A percentile compares a stretch with the other conserved stretches of the same genome.
phyloP scores from a whole-genome alignment of 92 coral and sea anemone species.

The Zoanthus sansibaricus region DNA sequence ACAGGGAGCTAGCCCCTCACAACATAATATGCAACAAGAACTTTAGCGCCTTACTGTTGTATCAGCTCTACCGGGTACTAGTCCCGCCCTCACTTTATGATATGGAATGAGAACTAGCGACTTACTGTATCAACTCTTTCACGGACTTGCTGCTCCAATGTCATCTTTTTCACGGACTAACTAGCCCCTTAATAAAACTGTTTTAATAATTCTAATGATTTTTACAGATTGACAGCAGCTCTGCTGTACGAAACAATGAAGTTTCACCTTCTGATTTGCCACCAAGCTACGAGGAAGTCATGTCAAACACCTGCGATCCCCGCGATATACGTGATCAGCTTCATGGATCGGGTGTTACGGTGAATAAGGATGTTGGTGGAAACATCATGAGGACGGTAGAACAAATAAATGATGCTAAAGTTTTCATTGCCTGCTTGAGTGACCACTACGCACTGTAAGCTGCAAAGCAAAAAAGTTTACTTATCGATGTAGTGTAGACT shows the following conservation, averaged over 20 bases:
- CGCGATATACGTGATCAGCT: constrained; percentile 75
- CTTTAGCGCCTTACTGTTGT: no score
- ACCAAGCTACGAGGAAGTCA: constrained; percentile 80
- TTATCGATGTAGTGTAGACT: background rate
- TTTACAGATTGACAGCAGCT: constrained; percentile 76
- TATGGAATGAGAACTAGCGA: no score
- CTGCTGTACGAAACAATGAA: constrained; percentile 82
- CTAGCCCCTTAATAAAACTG: background rate
- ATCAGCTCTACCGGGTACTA: no score
- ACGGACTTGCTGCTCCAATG: background rate
- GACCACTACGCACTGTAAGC: constrained; percentile 88
- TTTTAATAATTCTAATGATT: background rate
- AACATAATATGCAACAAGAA: no score
- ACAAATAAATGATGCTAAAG: constrained; percentile 81
- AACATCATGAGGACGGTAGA: constrained; percentile 73
- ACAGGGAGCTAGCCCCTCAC: no score
- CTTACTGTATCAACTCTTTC: no score
- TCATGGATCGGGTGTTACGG: constrained; percentile 67
- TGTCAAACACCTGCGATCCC: constrained; percentile 52
- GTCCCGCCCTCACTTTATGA: no score
- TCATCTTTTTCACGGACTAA: background rate
- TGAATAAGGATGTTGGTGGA: constrained; percentile 64
- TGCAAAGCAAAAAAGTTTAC: background rate
- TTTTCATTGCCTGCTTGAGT: constrained; percentile 90
- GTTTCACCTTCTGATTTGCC: constrained; percentile 57